These are phyloP conservation scores for Pampusana beccarii DNA, from an alignment of 2,113 vertebrate species.

Conservation along the genomic window DNA sequence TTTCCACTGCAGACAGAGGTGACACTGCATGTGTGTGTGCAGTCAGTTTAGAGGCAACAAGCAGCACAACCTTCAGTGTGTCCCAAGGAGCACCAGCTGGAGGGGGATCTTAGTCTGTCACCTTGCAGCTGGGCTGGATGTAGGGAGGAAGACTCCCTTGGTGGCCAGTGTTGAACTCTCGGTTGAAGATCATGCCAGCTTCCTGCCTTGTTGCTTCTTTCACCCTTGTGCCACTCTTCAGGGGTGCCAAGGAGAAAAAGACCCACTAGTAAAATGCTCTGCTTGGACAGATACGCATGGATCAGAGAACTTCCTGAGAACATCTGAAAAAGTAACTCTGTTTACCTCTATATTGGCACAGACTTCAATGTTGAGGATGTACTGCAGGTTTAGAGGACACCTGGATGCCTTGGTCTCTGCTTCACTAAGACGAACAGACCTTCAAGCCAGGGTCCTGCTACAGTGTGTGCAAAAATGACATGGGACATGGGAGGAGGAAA, in stretches of 20 bases:
- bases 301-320: neutral
- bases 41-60: neutral
- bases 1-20: neutral
- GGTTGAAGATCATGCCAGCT: neutral
- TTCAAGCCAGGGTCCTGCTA: neutral
- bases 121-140: neutral
- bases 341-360: neutral
- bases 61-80: neutral
- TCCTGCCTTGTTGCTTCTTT: neutral
- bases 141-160: neutral
- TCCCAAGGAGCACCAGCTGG: neutral
- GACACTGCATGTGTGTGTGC: accelerated
- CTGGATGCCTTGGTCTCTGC: neutral
- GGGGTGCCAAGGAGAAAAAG: neutral
- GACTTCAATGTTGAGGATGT: neutral
- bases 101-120: neutral
- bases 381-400: neutral
- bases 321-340: neutral
- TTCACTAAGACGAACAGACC: neutral
- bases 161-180: neutral
- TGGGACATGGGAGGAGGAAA: accelerated
- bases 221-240: neutral
- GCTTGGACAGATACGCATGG: neutral
- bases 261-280: neutral
- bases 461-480: accelerated